A percentile compares a stretch with the other conserved stretches of the same genome.
Conservation (phyloP, 2,113 vertebrate genomes). For the Paraplagusia blochii region DNA sequence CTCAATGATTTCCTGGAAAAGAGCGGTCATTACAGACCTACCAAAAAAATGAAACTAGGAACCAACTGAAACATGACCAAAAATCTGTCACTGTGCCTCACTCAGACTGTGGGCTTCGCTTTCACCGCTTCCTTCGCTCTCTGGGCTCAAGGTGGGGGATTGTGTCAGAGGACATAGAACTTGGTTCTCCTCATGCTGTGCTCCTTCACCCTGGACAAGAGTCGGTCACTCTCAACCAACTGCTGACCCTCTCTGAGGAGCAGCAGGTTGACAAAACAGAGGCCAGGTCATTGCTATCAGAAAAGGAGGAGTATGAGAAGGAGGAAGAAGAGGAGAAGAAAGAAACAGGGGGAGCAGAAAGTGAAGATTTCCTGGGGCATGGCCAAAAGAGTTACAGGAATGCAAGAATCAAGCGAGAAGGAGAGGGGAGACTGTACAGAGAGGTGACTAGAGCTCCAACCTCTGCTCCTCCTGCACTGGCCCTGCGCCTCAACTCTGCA, state of each 20-base stretch:
- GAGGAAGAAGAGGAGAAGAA: constrained; percentile 5
- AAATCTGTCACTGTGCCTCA: not conserved
- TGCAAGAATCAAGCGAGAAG: constrained; percentile 1
- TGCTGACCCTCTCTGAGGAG: constrained; percentile 74
- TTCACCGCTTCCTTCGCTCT: constrained; percentile 77
- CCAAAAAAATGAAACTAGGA: too few relatives aligned
- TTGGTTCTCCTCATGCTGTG: constrained; percentile 61
- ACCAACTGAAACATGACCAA: too few relatives aligned
- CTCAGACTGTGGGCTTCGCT: constrained; percentile 71
- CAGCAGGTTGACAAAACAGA: constrained; percentile 27
- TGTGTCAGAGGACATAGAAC: constrained; percentile 60
- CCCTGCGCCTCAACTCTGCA: constrained; percentile 15
- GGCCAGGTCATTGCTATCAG: constrained; percentile 31
- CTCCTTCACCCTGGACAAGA: constrained; percentile 76
- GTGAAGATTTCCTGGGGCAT: not conserved
- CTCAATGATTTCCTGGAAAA: not conserved
- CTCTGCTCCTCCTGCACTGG: constrained; percentile 12
- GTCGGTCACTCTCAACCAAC: constrained; percentile 78
- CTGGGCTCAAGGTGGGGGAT: constrained; percentile 68
- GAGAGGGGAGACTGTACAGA: not conserved
- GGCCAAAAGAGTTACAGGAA: not conserved
- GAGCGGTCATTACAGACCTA: too few relatives aligned
- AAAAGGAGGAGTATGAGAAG: constrained; percentile 58
- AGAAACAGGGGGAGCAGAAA: not conserved
- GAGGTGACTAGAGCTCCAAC: constrained; percentile 7